These are phyloP conservation scores for Ceyx margarethae DNA, from an alignment of 2,113 vertebrate species.

Conservation along the genomic window DNA sequence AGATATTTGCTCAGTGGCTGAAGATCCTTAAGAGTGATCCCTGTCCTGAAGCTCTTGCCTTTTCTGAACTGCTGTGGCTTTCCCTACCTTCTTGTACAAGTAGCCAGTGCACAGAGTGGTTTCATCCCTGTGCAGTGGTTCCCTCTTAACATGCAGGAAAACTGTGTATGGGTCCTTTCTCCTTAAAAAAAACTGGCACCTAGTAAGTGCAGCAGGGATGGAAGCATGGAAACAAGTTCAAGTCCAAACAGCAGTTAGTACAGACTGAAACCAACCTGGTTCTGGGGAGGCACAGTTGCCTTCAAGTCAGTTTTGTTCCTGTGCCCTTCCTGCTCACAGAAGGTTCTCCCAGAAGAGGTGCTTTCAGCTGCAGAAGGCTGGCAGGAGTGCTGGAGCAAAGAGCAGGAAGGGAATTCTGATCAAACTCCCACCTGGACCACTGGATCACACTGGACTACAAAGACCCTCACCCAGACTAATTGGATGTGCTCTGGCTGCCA, in stretches of 20 bases:
- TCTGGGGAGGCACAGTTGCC: not conserved
- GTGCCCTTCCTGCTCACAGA: not conserved
- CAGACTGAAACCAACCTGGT: not conserved
- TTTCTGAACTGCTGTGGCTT: not conserved
- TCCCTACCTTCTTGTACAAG: not conserved
- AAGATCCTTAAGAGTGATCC: not conserved
- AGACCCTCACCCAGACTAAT: not conserved
- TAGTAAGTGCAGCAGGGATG: not conserved
- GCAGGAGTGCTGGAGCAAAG: not conserved
- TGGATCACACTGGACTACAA: not conserved
- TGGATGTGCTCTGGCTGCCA: not conserved
- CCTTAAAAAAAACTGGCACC: not conserved
- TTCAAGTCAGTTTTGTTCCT: not conserved
- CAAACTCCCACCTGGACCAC: not conserved
- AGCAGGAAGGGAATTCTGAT: not conserved
- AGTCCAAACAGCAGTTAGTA: not conserved
- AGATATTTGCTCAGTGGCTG: not conserved
- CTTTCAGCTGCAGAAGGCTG: not conserved
- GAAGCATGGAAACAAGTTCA: not conserved
- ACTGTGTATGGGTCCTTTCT: not conserved
- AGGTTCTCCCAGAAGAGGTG: not conserved
- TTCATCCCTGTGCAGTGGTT: not conserved
- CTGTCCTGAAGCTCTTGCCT: not conserved
- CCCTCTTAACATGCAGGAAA: not conserved
- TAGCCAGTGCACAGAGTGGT: not conserved